A percentile compares a stretch with the other conserved stretches of the same genome.
Conservation (phyloP, 1,140 invertebrate species). For the Tribolium madens region DNA sequence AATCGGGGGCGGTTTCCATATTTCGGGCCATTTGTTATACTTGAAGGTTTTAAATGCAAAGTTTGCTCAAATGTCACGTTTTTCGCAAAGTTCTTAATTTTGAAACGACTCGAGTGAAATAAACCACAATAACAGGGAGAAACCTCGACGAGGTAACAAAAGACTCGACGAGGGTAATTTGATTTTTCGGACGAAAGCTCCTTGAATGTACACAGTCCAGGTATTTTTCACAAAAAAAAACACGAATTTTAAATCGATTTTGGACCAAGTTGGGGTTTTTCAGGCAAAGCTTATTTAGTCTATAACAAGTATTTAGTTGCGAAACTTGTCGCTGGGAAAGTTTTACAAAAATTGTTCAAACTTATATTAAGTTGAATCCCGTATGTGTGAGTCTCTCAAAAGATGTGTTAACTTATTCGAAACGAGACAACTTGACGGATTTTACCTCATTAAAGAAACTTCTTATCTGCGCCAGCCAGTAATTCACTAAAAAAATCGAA, state of each 20-base stretch:
- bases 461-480: no score
- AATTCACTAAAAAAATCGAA: no score
- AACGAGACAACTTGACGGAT: neutral
- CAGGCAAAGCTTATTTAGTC: neutral
- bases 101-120: neutral
- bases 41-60: constrained; percentile 30
- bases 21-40: constrained; percentile 32
- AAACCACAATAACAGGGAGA: constrained; percentile 33
- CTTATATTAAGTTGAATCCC: neutral
- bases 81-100: constrained; percentile 31
- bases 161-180: constrained; percentile 18
- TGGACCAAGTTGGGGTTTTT: neutral
- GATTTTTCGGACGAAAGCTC: constrained; percentile 21
- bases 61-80: constrained; percentile 12
- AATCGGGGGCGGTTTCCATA: constrained; percentile 20
- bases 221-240: neutral
- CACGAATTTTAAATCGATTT: neutral
- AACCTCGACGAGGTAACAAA: constrained; percentile 24
- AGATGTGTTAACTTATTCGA: neutral
- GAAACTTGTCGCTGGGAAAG: neutral
- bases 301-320: neutral
- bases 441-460: no score
- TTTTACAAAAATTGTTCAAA: neutral
- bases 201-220: constrained; percentile 9
- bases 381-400: neutral